Percentiles rank a stretch among this genome's conserved stretches.
phyloP scores from a whole-genome alignment of 2,888 invertebrate genomes.

The Cetonia aurata region DNA sequence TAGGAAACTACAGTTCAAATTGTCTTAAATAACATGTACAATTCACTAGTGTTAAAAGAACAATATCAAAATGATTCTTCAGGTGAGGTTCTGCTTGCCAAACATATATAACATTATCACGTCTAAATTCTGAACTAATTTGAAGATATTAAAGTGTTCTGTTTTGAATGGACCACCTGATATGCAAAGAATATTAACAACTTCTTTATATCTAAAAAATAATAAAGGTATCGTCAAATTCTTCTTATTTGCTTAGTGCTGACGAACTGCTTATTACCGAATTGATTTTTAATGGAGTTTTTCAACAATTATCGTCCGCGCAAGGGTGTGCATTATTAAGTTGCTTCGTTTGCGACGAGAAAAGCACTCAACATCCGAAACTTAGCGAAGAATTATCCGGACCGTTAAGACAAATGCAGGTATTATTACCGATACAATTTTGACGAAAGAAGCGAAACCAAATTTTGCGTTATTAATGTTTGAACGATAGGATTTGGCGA shows the following conservation, averaged over 20 bases:
- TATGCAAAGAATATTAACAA: no score
- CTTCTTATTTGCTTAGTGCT: slow-evolving; percentile 70
- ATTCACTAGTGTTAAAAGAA: no score
- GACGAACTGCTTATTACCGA: slow-evolving; percentile 98
- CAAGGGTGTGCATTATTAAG: slow-evolving; percentile 90
- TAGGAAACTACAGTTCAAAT: no score
- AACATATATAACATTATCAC: no score
- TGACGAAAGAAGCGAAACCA: not conserved
- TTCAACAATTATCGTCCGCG: slow-evolving; percentile 84
- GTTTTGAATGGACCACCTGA: no score
- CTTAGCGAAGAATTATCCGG: slow-evolving; percentile 87
- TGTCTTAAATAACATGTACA: no score
- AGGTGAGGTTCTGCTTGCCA: no score
- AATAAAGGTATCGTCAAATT: not conserved
- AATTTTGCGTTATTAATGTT: slow-evolving; percentile 1
- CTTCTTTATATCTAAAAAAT: no score
- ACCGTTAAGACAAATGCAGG: slow-evolving; percentile 92
- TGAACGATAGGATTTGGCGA: slow-evolving; percentile 83
- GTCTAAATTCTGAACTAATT: no score
- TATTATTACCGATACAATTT: slow-evolving; percentile 56
- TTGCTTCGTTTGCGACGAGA: slow-evolving; percentile 95
- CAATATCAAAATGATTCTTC: no score
- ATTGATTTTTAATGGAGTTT: slow-evolving; percentile 97
- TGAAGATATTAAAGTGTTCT: no score
- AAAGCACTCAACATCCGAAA: slow-evolving; percentile 83